Base-by-base conservation (phyloP, 2,888 invertebrate species). In the Elmis aenea region DNA sequence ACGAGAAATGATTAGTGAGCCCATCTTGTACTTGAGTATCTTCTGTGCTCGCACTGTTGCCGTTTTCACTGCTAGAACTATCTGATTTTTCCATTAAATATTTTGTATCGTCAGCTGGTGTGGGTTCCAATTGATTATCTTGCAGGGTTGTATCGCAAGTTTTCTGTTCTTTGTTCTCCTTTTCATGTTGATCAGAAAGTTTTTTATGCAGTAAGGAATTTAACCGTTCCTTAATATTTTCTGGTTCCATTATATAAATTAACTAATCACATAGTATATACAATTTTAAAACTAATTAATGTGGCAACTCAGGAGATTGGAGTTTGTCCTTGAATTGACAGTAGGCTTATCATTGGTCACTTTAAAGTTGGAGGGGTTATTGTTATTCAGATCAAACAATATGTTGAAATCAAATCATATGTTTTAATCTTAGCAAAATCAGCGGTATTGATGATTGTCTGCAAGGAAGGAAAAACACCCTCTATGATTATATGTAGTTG, bases 161-260 rank as follows among this genome's bases (percentile, higher is more conserved):
- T 12, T 34, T 33, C 29, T 4, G 25, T 27, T 38, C 40, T 33
- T 46, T 46, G 6, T 42, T 32, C 33, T 52, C 49, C 20, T 46
- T 35, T 45, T 52, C 51, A 22, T 49, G 46, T 20, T 51, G 50
- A 16, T 49, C 52, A 5, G 46, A 50, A 20, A 54, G 22, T 29
- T 55, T 56, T 33, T 55, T 55, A 9, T 55, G 52, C 20, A 56
- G 29, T 27, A 55, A 34, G 4, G 36, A 45, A 33, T 50, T 56
- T 21, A 56, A 30, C 14, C 54, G 51, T 38, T 55, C 56, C 33
- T 50, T 55, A 6, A 56, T 54, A 26, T 47, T 51, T 38, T 51
- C 56, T 15, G 46, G 38, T 12, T 56, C 56, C 56, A 56, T 56
- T n/a, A n/a, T n/a, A n/a, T n/a, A n/a, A n/a, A n/a, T n/a, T n/a